Evolutionary conservation across 1,140 invertebrate species (phyloP).

Genomic region (Cotesia chilonis): DNA sequence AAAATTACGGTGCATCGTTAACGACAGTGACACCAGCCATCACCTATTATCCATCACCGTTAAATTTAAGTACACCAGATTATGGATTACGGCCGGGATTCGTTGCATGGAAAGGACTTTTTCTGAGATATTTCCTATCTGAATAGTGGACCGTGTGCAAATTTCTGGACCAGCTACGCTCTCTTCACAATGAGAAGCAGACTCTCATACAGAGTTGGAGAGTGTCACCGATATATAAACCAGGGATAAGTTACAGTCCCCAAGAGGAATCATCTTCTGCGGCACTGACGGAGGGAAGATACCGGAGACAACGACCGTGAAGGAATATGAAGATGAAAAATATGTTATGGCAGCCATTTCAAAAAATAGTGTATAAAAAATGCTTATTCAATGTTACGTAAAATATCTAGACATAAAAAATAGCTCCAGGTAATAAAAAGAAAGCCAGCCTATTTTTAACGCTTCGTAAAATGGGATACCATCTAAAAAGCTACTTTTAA

Average conservation of each 20-base stretch:
- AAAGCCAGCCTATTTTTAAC: too few relatives aligned
- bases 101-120: not conserved
- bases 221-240: slow-evolving; percentile 24
- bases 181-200: too few relatives aligned
- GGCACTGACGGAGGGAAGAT: slow-evolving; percentile 2
- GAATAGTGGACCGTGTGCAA: slow-evolving; percentile 3
- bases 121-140: not conserved
- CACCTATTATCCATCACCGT: not conserved
- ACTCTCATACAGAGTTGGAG: not conserved
- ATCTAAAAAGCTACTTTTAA: too few relatives aligned
- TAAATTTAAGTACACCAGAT: slow-evolving; percentile 1
- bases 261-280: slow-evolving; percentile 27
- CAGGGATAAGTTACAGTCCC: slow-evolving; percentile 27
- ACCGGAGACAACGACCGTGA: not conserved
- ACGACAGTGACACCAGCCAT: slow-evolving; percentile 10
- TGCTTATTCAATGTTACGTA: slow-evolving; percentile 6
- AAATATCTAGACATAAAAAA: too few relatives aligned
- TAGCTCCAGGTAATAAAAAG: too few relatives aligned
- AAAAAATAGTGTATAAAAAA: not conserved
- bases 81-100: not conserved
- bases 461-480: too few relatives aligned
- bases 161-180: not conserved
- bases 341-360: too few relatives aligned
- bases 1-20: slow-evolving; percentile 19
- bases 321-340: slow-evolving; percentile 2